Percentiles rank a stretch among this genome's conserved stretches.
Evolutionary conservation across 1,140 invertebrate genomes (phyloP).

Genomic region (Megalopta genalis): DNA sequence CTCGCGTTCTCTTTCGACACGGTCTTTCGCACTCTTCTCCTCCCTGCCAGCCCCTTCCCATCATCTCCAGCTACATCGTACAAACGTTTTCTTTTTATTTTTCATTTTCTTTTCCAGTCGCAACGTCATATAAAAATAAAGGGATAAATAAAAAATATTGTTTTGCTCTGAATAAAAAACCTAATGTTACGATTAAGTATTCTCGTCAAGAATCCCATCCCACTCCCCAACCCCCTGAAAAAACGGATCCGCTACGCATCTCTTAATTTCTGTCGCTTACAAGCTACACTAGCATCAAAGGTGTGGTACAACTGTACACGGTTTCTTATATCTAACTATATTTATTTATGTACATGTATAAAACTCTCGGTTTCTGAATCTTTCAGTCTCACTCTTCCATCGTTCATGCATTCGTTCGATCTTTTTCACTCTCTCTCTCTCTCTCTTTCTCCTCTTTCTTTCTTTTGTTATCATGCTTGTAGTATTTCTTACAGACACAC

Average conservation of each 20-base stretch:
- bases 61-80: neutral
- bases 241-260: neutral
- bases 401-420: neutral
- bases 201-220: constrained; percentile 21
- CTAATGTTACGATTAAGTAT: constrained; percentile 63
- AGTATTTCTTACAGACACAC: neutral
- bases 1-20: neutral
- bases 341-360: constrained; percentile 43
- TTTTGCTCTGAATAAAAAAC: constrained; percentile 71
- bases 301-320: constrained; percentile 38
- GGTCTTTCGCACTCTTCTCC: neutral
- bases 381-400: constrained; percentile 27
- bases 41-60: too few species aligned
- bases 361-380: constrained; percentile 40
- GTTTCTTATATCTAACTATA: constrained; percentile 37
- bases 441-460: neutral
- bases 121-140: constrained; percentile 73
- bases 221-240: neutral
- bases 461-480: neutral
- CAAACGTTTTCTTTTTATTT: constrained; percentile 13
- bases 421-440: neutral
- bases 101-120: constrained; percentile 10
- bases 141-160: constrained; percentile 74
- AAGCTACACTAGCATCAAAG: constrained; percentile 7
- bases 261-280: constrained; percentile 7